Conservation (phyloP, 2,797 vertebrate genomes). For the Limnodromus scolopaceus region DNA sequence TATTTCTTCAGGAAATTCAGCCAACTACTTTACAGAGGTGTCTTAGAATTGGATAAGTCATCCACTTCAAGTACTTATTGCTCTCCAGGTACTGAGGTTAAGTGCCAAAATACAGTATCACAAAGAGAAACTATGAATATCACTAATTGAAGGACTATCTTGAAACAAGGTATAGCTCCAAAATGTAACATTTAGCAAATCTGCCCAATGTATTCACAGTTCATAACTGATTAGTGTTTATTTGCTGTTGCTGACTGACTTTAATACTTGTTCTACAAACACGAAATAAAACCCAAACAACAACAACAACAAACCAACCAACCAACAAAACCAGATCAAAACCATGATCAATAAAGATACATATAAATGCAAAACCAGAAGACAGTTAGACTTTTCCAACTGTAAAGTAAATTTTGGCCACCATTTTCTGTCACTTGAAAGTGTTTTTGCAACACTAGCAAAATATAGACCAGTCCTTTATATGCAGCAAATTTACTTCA, state of each 20-base stretch:
- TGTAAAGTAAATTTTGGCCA: background rate
- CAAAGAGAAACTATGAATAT: background rate
- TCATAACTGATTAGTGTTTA: background rate
- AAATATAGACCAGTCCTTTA: background rate
- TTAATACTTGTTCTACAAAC: background rate
- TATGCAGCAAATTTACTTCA: background rate
- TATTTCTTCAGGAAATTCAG: background rate
- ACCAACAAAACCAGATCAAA: background rate
- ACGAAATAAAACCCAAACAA: background rate
- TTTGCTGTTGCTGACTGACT: background rate
- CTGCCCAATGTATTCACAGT: background rate
- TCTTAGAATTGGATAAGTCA: background rate
- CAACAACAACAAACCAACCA: background rate
- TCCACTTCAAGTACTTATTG: background rate
- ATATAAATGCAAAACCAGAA: background rate
- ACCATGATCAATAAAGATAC: background rate
- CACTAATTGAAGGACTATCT: background rate
- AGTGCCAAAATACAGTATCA: background rate
- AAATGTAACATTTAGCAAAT: background rate
- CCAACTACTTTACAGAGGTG: background rate
- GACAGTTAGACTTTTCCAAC: background rate
- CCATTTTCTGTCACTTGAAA: background rate
- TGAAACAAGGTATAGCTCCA: background rate
- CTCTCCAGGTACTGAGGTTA: background rate
- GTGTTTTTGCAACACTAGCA: background rate